Conservation (phyloP, 2,113 vertebrate genomes). For the Alligator mississippiensis region DNA sequence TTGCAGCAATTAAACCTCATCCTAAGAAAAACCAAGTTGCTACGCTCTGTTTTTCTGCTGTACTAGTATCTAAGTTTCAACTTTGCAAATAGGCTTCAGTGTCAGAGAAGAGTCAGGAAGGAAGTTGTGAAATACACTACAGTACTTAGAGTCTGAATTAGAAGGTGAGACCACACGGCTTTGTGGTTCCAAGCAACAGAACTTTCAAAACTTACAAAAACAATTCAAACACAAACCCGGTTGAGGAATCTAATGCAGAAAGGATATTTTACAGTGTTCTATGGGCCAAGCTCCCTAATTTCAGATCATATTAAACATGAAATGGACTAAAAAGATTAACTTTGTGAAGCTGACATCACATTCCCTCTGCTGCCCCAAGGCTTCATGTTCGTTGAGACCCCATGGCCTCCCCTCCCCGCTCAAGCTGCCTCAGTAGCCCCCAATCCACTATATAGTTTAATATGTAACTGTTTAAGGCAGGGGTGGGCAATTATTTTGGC, state of each 20-base stretch:
- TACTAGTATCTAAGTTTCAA: not conserved
- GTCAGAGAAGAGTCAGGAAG: not conserved
- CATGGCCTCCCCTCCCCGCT: too few species aligned
- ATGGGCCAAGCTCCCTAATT: not conserved
- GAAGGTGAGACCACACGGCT: not conserved
- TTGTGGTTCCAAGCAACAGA: not conserved
- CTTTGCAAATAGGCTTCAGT: not conserved
- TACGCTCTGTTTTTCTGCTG: not conserved
- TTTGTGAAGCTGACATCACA: not conserved
- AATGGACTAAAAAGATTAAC: not conserved
- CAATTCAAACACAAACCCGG: accelerated
- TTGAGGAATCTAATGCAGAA: not conserved
- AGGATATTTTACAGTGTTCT: not conserved
- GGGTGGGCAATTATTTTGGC: too few species aligned
- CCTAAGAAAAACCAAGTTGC: not conserved
- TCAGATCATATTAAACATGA: not conserved
- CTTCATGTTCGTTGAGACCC: too few species aligned
- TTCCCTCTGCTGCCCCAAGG: too few species aligned
- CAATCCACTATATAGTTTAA: too few species aligned
- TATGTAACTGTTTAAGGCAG: too few species aligned
- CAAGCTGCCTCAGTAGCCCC: too few species aligned
- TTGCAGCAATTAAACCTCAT: too few species aligned
- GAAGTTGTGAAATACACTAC: not conserved
- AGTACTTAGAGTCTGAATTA: not conserved
- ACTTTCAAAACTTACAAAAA: not conserved